Evolutionary conservation across 2,888 invertebrate genomes (phyloP).

Genomic region (Poecilus cupreus): DNA sequence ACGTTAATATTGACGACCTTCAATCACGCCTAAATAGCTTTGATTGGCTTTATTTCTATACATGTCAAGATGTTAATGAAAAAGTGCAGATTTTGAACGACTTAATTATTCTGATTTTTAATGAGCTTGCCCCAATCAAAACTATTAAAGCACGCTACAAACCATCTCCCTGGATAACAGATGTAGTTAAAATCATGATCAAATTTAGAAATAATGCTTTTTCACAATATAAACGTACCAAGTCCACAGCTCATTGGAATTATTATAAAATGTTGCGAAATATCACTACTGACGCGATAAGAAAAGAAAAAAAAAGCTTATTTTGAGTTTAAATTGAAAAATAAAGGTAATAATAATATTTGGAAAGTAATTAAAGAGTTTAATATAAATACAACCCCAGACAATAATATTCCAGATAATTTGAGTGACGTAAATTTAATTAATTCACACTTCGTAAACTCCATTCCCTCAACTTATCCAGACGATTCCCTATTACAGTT

Average conservation of each 20-base stretch:
- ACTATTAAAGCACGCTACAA: too few relatives aligned
- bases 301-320: too few relatives aligned
- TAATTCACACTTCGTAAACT: not conserved
- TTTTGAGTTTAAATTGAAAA: too few relatives aligned
- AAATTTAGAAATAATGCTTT: not conserved
- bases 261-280: not conserved
- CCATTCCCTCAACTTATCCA: too few relatives aligned
- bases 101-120: not conserved
- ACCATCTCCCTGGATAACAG: not conserved
- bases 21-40: too few relatives aligned
- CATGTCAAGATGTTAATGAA: too few relatives aligned
- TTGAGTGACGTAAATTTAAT: not conserved
- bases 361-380: too few relatives aligned
- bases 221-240: not conserved
- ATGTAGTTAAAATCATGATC: not conserved
- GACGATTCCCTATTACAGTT: too few relatives aligned
- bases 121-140: not conserved
- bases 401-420: not conserved
- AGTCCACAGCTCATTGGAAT: not conserved
- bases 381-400: not conserved
- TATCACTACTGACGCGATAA: not conserved
- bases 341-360: too few relatives aligned
- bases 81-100: not conserved
- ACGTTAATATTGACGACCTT: too few relatives aligned
- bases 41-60: not conserved